Evolutionary conservation across 2,797 vertebrate species (phyloP).

Genomic region (Dendrocincla fuliginosa): DNA sequence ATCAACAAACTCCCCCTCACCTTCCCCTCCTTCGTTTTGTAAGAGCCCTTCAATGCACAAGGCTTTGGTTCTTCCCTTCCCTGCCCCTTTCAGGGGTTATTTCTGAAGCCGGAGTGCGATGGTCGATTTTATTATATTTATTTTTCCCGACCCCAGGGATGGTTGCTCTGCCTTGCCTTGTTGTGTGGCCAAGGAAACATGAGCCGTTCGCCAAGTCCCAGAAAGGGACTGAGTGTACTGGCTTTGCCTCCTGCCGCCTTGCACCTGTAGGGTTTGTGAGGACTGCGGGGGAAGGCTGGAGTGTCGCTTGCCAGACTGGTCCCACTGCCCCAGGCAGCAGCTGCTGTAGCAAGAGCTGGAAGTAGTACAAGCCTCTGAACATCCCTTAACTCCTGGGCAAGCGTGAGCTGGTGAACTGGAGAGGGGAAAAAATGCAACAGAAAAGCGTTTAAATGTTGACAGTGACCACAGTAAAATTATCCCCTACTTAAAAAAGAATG

Average conservation of each 20-base stretch:
- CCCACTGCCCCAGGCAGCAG: not conserved
- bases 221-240: not conserved
- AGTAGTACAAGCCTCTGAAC: not conserved
- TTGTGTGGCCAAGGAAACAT: not conserved
- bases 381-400: not conserved
- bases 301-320: not conserved
- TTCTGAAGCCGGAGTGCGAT: not conserved
- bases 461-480: not conserved
- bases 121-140: not conserved
- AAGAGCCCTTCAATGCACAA: not conserved
- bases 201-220: not conserved
- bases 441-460: not conserved
- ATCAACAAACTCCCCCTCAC: not conserved
- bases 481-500: not conserved
- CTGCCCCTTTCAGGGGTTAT: not conserved
- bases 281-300: not conserved
- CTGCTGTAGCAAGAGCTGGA: not conserved
- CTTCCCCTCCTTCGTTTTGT: fast-evolving
- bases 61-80: not conserved
- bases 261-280: not conserved
- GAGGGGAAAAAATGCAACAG: not conserved
- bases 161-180: not conserved
- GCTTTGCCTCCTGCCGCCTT: not conserved
- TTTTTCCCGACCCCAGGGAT: not conserved
- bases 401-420: not conserved